These are phyloP conservation scores for Clarias batrachus DNA, from an alignment of 2,113 vertebrate species.

Conservation along the genomic window DNA sequence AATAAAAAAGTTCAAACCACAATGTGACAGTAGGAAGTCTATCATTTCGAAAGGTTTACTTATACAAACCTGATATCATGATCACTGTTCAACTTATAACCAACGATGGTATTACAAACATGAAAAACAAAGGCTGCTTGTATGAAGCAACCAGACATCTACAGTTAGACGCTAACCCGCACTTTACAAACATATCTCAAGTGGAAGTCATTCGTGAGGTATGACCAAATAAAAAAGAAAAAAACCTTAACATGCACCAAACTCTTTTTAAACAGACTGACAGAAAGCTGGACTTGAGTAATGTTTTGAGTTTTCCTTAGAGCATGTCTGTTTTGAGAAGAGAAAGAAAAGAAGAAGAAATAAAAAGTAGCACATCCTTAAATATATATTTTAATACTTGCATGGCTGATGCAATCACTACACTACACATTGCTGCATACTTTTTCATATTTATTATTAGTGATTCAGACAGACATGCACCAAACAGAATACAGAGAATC, in stretches of 20 bases:
- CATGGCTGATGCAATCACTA: not conserved
- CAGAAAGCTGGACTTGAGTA: not conserved
- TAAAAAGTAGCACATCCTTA: too few species aligned
- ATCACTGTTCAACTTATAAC: not conserved
- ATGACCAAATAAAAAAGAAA: not conserved
- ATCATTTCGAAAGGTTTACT: not conserved
- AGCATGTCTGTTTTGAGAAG: too few species aligned
- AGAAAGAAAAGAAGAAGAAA: too few species aligned
- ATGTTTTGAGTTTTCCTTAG: not conserved
- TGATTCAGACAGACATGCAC: not conserved
- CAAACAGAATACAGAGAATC: too few species aligned
- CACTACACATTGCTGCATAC: not conserved
- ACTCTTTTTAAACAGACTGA: not conserved
- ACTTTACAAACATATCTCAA: slow-evolving; percentile 2
- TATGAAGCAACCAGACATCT: not conserved
- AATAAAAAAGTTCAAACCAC: not conserved
- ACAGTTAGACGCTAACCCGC: slow-evolving; percentile 33
- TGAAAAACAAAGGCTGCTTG: not conserved
- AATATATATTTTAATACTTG: not conserved
- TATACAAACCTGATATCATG: not conserved
- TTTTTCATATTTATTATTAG: too few species aligned
- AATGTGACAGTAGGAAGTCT: not conserved
- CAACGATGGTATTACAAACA: not conserved
- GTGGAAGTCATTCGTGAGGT: not conserved
- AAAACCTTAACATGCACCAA: not conserved